Conservation (phyloP, 1,140 invertebrate species). For the Coptotermes formosanus region DNA sequence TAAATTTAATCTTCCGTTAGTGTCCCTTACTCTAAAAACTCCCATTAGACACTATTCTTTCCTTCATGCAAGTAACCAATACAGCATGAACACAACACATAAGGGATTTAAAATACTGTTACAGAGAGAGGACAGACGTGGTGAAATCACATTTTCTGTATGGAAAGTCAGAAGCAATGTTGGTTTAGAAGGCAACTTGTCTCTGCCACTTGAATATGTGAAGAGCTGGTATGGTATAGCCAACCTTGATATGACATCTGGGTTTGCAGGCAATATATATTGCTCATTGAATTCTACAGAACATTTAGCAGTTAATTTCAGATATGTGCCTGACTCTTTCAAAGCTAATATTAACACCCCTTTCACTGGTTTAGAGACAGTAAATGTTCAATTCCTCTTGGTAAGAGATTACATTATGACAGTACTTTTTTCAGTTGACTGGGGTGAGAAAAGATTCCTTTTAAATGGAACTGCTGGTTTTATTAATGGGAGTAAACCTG, state of each 20-base stretch:
- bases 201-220: background rate
- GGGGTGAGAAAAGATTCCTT: background rate
- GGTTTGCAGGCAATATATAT: background rate
- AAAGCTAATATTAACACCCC: background rate
- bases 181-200: background rate
- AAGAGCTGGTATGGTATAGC: background rate
- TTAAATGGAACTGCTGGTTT: background rate
- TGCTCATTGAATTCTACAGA: slow-evolving; percentile 5
- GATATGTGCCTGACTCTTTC: background rate
- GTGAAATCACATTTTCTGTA: background rate
- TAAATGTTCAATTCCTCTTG: background rate
- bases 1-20: background rate
- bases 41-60: background rate
- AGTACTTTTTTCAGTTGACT: background rate
- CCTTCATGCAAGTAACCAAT: background rate
- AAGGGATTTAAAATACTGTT: slow-evolving; percentile 7
- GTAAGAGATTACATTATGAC: background rate
- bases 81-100: background rate
- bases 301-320: background rate
- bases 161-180: background rate
- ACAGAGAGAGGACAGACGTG: background rate
- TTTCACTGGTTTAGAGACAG: background rate
- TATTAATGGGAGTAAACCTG: background rate
- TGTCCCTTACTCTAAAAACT: background rate
- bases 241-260: background rate